Percentiles rank a stretch among this genome's conserved stretches.
Conservation (phyloP, 2,113 vertebrate genomes). For the Gallinago paraguaiae region DNA sequence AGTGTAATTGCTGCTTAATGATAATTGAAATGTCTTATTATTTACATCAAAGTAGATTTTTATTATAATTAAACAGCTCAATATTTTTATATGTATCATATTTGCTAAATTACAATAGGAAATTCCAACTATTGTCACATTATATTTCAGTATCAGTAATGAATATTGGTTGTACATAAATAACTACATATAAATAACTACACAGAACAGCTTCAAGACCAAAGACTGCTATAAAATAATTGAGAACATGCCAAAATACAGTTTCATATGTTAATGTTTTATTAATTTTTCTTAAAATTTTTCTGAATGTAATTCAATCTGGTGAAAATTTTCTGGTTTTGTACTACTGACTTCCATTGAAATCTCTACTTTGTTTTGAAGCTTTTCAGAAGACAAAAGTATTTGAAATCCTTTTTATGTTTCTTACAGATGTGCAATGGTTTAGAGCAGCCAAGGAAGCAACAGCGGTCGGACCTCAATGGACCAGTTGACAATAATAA, state of each 20-base stretch:
- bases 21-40: not conserved
- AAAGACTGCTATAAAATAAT: not conserved
- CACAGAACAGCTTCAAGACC: not conserved
- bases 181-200: not conserved
- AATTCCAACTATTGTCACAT: not conserved
- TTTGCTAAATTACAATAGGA: not conserved
- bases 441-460: constrained; percentile 89
- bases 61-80: not conserved
- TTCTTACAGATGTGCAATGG: constrained; percentile 84
- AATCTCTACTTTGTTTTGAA: not conserved
- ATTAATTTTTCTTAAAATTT: not conserved
- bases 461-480: constrained; percentile 97
- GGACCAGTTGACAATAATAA: constrained; percentile 94
- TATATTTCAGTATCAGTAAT: not conserved
- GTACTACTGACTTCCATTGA: not conserved
- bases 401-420: not conserved
- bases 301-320: not conserved
- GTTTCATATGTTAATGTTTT: not conserved
- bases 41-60: not conserved
- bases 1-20: not conserved
- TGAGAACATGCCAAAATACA: not conserved
- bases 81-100: not conserved
- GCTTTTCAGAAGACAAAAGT: not conserved
- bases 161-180: not conserved
- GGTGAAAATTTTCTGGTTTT: not conserved